Base-by-base conservation (phyloP, 2,888 invertebrate genomes). In the Diabrotica balteata region DNA sequence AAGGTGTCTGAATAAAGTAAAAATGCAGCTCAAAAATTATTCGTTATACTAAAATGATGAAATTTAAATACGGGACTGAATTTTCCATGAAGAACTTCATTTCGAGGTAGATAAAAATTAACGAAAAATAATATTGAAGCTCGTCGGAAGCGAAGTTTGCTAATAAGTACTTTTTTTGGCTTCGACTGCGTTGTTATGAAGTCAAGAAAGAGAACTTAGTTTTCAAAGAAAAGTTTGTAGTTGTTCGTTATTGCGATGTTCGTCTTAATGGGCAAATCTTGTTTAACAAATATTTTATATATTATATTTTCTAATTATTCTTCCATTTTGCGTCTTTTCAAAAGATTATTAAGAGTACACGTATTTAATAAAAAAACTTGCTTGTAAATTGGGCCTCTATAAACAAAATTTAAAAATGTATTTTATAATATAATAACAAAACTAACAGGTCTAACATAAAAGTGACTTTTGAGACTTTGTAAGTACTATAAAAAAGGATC, bases 61-160 rank as follows among this genome's bases (percentile, higher is more conserved):
- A 32, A 32, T 32, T 32, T 32, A 17, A 45, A 11, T 42, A 8
- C 55, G 45, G 45, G 4, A n/a, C 55, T 44, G 55, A 11, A 11
- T 8, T 57, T 67, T 32, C 3, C 50, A 66, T 60, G 52, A 67
- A 63, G 72, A 73, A 72, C 66, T 72, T 66, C 67, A 72, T 74
- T 73, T 69, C 66, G 71, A 65, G 58, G 58, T 63, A 65, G 64
- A 71, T 69, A 68, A 66, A 71, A 73, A 74, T 67, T 61, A 17
- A 63, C 58, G 65, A 69, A 68, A 72, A 73, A 72, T 65, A 70
- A 69, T 67, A 65, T 72, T 68, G 49, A 68, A 68, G 57, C 59
- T 63, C 58, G 32, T 42, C 45, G 53, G 10, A 11, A 58, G 17
- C 11, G 17, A 71, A 71, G 47, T 70, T 67, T 59, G 32, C 52